Percentiles rank a stretch among this genome's conserved stretches.
These are phyloP conservation scores for Pseudomyrmex dendroicus DNA, from an alignment of 1,140 invertebrate genomes.

Conservation along the genomic window DNA sequence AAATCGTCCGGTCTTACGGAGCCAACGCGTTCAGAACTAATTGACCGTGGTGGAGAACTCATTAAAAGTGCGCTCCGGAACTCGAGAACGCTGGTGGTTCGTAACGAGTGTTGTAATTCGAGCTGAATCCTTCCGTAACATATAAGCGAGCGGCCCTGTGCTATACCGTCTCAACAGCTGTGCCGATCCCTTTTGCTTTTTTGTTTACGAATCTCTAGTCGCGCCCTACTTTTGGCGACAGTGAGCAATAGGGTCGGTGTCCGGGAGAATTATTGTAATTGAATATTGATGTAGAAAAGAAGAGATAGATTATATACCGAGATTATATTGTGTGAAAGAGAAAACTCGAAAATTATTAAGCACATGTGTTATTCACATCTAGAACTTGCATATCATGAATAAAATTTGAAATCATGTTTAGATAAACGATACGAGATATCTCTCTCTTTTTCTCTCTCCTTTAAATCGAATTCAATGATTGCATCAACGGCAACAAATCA, in stretches of 20 bases:
- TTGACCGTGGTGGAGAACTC: slow-evolving; percentile 79
- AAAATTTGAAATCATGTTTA: not conserved
- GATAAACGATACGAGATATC: not conserved
- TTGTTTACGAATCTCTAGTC: slow-evolving; percentile 20
- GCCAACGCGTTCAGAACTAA: slow-evolving; percentile 72
- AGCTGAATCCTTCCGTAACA: slow-evolving; percentile 73
- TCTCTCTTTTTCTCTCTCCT: too few relatives aligned
- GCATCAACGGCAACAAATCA: not conserved
- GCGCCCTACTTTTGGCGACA: slow-evolving; percentile 55
- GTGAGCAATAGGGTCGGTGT: slow-evolving; percentile 8
- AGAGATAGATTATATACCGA: not conserved
- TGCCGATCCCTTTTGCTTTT: slow-evolving; percentile 55
- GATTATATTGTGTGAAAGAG: too few relatives aligned
- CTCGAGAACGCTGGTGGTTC: slow-evolving; percentile 75
- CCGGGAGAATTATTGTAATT: slow-evolving; percentile 2
- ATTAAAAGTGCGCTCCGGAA: slow-evolving; percentile 78
- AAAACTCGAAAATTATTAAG: not conserved
- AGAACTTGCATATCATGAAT: not conserved
- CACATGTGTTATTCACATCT: not conserved
- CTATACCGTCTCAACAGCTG: slow-evolving; percentile 65
- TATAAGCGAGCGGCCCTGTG: slow-evolving; percentile 67
- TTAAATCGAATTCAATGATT: not conserved
- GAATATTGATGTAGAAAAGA: not conserved
- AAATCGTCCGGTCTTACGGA: slow-evolving; percentile 54
- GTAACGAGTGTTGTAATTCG: slow-evolving; percentile 79